A percentile compares a stretch with the other conserved stretches of the same genome.
Evolutionary conservation across 2,888 invertebrate genomes (phyloP).

Genomic region (Diabrotica balteata): DNA sequence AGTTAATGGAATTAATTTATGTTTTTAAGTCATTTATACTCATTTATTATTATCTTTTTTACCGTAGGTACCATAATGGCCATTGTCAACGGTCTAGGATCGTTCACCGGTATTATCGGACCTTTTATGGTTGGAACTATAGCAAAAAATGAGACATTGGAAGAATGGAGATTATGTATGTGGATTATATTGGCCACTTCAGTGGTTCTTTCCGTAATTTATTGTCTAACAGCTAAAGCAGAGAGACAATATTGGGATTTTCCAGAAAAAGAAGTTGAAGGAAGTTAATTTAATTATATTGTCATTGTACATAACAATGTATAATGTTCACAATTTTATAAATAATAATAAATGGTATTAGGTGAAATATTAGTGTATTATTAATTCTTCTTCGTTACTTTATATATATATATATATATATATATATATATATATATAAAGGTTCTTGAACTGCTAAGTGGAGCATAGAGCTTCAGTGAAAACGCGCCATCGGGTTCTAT

Average conservation of each 20-base stretch:
- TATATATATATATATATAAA: no score
- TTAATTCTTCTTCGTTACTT: no score
- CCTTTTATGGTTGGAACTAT: conserved; percentile 23
- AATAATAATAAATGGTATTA: no score
- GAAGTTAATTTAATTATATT: background rate
- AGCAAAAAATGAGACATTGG: conserved; percentile 17
- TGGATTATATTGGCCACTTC: conserved; percentile 18
- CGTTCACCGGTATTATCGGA: conserved; percentile 27
- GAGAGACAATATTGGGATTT: conserved; percentile 29
- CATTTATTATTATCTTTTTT: background rate
- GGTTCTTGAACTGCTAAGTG: no score
- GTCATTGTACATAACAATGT: no score
- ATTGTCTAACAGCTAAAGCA: conserved; percentile 21
- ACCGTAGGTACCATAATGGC: conserved; percentile 31
- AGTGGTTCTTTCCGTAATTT: conserved; percentile 4
- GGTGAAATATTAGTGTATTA: no score
- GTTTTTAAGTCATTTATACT: no score
- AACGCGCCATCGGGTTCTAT: no score
- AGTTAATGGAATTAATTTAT: no score
- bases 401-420: no score
- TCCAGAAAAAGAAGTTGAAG: conserved; percentile 5
- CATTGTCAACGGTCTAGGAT: conserved; percentile 27
- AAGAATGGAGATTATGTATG: conserved; percentile 21
- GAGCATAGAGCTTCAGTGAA: no score
- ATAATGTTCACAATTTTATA: no score